Percentiles rank a stretch among this genome's conserved stretches.
Evolutionary conservation across 2,888 invertebrate species (phyloP).

Genomic region (Eupsilia transversa): DNA sequence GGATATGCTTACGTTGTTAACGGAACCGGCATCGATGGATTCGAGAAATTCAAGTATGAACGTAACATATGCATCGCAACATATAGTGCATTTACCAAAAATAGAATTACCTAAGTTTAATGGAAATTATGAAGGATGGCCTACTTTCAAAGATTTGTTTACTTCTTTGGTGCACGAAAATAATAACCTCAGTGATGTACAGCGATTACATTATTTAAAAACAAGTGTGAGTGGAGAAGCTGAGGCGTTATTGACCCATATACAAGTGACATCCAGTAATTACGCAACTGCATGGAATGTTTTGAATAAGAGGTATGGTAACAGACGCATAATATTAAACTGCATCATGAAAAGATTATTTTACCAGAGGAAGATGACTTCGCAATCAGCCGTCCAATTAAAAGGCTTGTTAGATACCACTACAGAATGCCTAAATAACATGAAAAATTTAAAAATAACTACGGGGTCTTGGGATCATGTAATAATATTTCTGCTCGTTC

Average conservation of each 20-base stretch:
- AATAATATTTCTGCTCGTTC: not conserved
- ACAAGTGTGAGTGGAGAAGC: not conserved
- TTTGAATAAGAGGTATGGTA: conserved; percentile 2
- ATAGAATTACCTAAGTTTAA: no score
- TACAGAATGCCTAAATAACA: not conserved
- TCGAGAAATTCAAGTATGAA: no score
- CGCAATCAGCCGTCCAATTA: not conserved
- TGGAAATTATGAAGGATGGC: no score
- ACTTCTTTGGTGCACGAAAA: no score
- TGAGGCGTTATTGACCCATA: not conserved
- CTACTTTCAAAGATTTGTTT: no score
- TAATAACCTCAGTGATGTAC: not conserved
- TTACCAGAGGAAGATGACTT: not conserved
- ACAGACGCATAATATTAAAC: conserved; percentile 1
- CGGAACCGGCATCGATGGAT: no score
- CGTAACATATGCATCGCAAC: no score
- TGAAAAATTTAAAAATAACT: not conserved
- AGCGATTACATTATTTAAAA: conserved; percentile 1
- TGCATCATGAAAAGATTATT: not conserved
- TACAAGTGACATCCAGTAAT: conserved; percentile 1
- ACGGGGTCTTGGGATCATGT: not conserved
- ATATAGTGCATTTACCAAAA: no score
- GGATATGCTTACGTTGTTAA: not conserved
- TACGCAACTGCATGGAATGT: not conserved
- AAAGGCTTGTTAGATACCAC: not conserved